Conservation (phyloP, 2,888 invertebrate genomes). For the Hylaea fasciaria region DNA sequence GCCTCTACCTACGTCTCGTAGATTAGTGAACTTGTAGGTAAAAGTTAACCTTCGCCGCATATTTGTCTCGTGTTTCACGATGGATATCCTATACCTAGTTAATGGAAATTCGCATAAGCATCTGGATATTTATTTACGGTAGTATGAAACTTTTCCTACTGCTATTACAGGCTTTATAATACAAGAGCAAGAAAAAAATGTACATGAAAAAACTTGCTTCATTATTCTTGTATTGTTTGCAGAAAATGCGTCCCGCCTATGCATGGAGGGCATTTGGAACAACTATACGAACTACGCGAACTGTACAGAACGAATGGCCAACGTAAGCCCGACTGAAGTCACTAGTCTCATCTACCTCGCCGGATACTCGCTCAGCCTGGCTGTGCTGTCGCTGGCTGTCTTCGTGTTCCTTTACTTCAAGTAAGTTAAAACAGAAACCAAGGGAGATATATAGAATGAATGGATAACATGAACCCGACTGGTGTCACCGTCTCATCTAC, state of each 20-base stretch:
- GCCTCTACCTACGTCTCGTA: not conserved
- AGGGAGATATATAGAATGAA: too few relatives aligned
- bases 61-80: too few relatives aligned
- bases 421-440: conserved; percentile 84
- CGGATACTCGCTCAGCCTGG: conserved; percentile 93
- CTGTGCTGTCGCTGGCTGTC: conserved; percentile 92
- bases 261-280: conserved; percentile 94
- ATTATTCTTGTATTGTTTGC: conserved; percentile 28
- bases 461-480: too few relatives aligned
- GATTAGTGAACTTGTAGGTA: conserved; percentile 14
- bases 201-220: too few relatives aligned
- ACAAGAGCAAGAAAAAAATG: too few relatives aligned
- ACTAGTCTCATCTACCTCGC: conserved; percentile 92
- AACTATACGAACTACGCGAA: conserved; percentile 90
- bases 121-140: too few relatives aligned
- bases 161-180: too few relatives aligned
- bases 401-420: conserved; percentile 95
- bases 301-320: conserved; percentile 87
- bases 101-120: too few relatives aligned
- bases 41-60: conserved; percentile 22
- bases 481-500: too few relatives aligned
- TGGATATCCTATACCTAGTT: too few relatives aligned
- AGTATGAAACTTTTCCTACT: too few relatives aligned
- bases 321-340: conserved; percentile 86
- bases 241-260: conserved; percentile 95